Conservation (phyloP, 2,888 invertebrate genomes). For the Schrankia costaestrigalis region DNA sequence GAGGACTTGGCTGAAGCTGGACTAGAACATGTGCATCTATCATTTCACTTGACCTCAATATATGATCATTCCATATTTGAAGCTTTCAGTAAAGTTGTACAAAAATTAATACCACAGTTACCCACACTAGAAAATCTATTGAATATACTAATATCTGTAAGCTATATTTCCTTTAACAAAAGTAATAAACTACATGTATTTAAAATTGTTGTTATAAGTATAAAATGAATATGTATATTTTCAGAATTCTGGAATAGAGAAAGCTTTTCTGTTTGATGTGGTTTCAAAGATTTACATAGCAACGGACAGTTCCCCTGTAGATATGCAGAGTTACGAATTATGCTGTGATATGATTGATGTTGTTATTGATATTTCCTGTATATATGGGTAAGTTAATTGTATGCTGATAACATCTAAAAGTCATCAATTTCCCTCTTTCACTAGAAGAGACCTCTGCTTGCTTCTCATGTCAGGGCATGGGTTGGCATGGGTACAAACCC, state of each 20-base stretch:
- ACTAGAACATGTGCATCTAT: slow-evolving; percentile 92
- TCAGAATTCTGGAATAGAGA: slow-evolving; percentile 99
- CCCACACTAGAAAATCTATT: slow-evolving; percentile 98
- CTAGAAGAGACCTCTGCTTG: no score
- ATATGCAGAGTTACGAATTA: slow-evolving; percentile 99
- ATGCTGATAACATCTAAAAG: background rate
- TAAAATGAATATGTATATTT: slow-evolving; percentile 44
- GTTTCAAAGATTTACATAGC: slow-evolving; percentile 99
- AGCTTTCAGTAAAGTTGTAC: slow-evolving; percentile 99
- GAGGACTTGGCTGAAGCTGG: slow-evolving; percentile 96
- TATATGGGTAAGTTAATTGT: slow-evolving; percentile 92
- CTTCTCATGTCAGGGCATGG: no score
- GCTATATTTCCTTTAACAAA: no score
- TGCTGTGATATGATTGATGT: slow-evolving; percentile 99
- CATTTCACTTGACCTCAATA: slow-evolving; percentile 98
- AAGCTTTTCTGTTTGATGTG: slow-evolving; percentile 99
- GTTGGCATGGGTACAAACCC: no score
- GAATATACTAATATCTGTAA: slow-evolving; percentile 98
- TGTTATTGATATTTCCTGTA: slow-evolving; percentile 98
- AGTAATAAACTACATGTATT: slow-evolving; percentile 1
- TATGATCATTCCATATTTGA: slow-evolving; percentile 99
- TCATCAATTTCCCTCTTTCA: no score
- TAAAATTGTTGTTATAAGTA: no score
- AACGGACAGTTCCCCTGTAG: slow-evolving; percentile 99
- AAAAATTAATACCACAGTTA: slow-evolving; percentile 98